Base-by-base conservation (phyloP, 2,797 vertebrate species). In the Sternotherus odoratus region DNA sequence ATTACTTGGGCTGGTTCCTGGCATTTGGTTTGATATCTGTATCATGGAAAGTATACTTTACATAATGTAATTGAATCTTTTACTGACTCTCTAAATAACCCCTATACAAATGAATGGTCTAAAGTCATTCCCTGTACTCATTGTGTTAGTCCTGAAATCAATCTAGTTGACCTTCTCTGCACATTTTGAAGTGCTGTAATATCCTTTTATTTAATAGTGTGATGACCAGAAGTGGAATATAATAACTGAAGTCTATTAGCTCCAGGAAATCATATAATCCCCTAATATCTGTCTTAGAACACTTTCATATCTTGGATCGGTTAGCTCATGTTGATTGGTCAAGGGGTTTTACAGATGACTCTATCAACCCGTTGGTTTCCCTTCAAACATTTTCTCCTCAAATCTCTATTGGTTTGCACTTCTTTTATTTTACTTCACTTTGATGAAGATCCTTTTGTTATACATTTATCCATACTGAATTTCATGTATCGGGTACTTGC, bases 261-360 rank as follows among this genome's bases (percentile, higher is more conserved):
- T 91, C 74, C 82, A 90, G 30, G 89, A 94, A 93, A 95, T 87
- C 12, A 66, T n/a, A n/a, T 91, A 87, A 77, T 80, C 12, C 3
- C 79, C 49, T 77, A 87, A 78, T 77, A 87, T 30, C 77, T 0
- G 1, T 60, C 54, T 63, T 43, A 53, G 43, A 95, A 90, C 11
- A 46, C 16, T 88, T 92, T 6, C 33, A 63, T 48, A 48, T 63
- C n/a, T 92, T 82, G 39, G 74, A 66, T 60, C 1, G n/a, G 9
- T 48, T 85, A 63, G 28, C 33, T 84, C 57, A 82, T n/a, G 60
- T 60, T 56, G 12, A 82, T 50, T 3, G 13, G 91, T 75, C 51
- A 85, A 86, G n/a, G 9, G 72, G 77, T 83, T 94, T 82, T 69
- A 63, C 72, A 88, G 60, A 17, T 53, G 11, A 2, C 3, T 28